Evolutionary conservation across 2,113 vertebrate species (phyloP).

Genomic region (Lamprologus ornatipinnis): DNA sequence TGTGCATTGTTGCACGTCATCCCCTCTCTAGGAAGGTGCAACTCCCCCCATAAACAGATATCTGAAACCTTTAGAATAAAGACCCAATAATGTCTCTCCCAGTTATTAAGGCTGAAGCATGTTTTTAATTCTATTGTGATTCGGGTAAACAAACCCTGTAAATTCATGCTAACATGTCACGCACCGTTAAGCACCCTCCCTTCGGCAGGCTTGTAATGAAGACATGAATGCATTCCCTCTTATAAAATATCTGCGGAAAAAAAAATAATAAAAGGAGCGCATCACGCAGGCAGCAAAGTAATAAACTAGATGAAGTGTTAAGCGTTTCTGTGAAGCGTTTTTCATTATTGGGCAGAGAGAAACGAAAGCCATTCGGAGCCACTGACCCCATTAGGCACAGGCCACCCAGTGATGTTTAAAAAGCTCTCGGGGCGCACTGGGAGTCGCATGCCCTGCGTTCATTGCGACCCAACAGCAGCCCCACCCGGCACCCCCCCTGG

Average conservation of each 20-base stretch:
- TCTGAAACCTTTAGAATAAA: neutral
- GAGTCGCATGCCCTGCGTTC: conserved; percentile 36
- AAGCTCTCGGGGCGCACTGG: conserved; percentile 34
- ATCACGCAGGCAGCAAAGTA: neutral
- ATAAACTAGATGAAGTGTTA: neutral
- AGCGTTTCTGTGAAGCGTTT: neutral
- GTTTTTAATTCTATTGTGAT: neutral
- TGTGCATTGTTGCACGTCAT: neutral
- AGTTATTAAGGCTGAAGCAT: neutral
- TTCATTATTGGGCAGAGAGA: conserved; percentile 9
- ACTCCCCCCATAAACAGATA: neutral
- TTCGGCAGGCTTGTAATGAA: neutral
- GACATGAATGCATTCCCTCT: neutral
- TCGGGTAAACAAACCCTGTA: neutral
- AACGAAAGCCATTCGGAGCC: conserved; percentile 3
- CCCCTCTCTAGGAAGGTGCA: neutral
- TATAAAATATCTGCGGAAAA: neutral
- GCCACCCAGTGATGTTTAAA: conserved; percentile 37
- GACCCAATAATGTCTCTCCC: neutral
- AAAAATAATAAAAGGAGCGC: neutral
- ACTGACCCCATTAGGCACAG: conserved; percentile 45
- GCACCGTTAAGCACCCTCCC: neutral
- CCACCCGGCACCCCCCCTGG: neutral
- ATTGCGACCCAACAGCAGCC: neutral
- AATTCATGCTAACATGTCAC: neutral